A percentile compares a stretch with the other conserved stretches of the same genome.
phyloP scores from a whole-genome alignment of 2,888 invertebrate genomes.

The Oeneis ivallda region DNA sequence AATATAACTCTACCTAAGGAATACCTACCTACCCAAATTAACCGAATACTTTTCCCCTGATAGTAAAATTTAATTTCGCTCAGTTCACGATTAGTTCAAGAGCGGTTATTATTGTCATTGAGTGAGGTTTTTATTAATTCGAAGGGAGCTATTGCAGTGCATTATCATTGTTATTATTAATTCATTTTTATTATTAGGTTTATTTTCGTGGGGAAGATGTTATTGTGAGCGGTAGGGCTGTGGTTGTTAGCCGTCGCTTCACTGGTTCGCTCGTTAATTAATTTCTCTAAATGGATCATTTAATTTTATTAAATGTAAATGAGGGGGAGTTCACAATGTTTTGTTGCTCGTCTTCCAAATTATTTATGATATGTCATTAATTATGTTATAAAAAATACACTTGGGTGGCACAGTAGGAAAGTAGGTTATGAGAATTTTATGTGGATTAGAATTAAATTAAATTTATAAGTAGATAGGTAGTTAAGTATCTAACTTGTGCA shows the following conservation, averaged over 20 bases:
- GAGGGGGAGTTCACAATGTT: slow-evolving; percentile 66
- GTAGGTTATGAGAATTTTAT: slow-evolving; percentile 17
- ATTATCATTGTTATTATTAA: slow-evolving; percentile 70
- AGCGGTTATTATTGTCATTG: slow-evolving; percentile 77
- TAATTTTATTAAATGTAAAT: slow-evolving; percentile 81
- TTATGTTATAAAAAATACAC: slow-evolving; percentile 22
- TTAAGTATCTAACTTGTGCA: too few species aligned
- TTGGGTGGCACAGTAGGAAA: slow-evolving; percentile 3
- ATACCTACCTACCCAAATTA: slow-evolving; percentile 25
- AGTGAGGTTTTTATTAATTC: slow-evolving; percentile 79
- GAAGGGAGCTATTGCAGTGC: slow-evolving; percentile 68
- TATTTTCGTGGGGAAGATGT: slow-evolving; percentile 51
- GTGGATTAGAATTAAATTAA: not conserved
- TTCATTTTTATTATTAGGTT: too few species aligned
- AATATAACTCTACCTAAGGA: not conserved
- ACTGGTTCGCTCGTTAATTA: slow-evolving; percentile 79
- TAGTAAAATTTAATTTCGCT: slow-evolving; percentile 64
- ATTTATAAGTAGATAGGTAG: too few species aligned
- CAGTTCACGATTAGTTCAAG: slow-evolving; percentile 73
- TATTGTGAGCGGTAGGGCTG: slow-evolving; percentile 57
- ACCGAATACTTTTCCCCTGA: slow-evolving; percentile 22
- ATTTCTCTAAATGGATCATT: slow-evolving; percentile 81
- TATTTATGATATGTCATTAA: slow-evolving; percentile 35
- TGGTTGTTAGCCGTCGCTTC: slow-evolving; percentile 69
- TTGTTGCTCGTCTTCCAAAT: slow-evolving; percentile 50